Evolutionary conservation across 2,113 vertebrate species (phyloP), one percentile per base, ranked within the genome.

Genomic region (Corapipo altera): DNA sequence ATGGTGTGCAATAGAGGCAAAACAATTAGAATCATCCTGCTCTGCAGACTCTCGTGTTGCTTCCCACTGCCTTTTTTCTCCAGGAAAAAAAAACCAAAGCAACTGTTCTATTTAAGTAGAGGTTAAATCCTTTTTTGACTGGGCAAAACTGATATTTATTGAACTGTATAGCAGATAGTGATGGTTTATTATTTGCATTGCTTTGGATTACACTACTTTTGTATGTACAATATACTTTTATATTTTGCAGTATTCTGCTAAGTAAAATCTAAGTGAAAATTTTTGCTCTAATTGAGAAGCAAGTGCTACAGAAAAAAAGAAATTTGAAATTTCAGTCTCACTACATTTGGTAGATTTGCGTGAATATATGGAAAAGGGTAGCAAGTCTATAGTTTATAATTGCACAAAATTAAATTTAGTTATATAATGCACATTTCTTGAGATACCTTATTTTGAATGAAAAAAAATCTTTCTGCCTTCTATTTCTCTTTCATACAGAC

Each of bases 271-370:
- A 46, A 73, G 54, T 66, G 49, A 93, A 89, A 46, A 61, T 90
- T 82, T 96, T 74, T 78, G 21, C 41, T 93, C n/a, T 82, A 81
- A 93, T 96, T 89, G 74, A 93, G 74, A 94, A 86, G 37, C 27
- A 20, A 94, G 61, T 76, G 79, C 65, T 76, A 28, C 41, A 76
- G 58, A 26, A 81, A 74, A 80, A 78, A 88, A 37, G 13, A 62
- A 55, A 92, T 73, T 86, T 85, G 67, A 95, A 95, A 95, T 93
- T 96, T 95, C 85, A 83, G 5, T 86, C 73, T 46, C 67, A 48
- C 89, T 96, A 28, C 90, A 90, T 96, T 81, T 88, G 43, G 71
- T 92, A 70, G 74, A 85, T 71, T 57, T 13, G 5, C 44, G n/a
- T 83, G 89, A 71, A 74, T 88, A 58, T 89, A 46, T 81, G 76